These are phyloP conservation scores for Tryphoninae sp. DNA, from an alignment of 2,888 invertebrate genomes.

Conservation along the genomic window DNA sequence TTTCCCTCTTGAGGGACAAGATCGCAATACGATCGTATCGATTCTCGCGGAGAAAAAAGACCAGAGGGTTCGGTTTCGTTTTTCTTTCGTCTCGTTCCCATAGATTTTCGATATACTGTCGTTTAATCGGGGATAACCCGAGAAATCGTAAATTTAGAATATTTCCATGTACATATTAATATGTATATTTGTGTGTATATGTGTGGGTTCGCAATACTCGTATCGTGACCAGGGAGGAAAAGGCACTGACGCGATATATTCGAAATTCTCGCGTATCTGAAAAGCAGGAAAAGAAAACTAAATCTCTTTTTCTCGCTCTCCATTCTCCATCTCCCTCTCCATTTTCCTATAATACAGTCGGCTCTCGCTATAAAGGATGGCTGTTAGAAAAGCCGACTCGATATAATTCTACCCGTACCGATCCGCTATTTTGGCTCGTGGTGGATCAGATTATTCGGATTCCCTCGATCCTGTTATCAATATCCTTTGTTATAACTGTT, in stretches of 20 bases:
- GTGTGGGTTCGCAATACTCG: neutral
- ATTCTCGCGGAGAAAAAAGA: conserved; percentile 17
- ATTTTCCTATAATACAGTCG: conserved; percentile 50
- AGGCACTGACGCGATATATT: conserved; percentile 31
- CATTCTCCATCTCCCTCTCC: neutral
- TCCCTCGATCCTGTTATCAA: conserved; percentile 19
- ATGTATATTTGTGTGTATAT: neutral
- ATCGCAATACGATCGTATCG: conserved; percentile 31
- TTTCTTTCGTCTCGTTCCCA: neutral
- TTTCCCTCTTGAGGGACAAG: neutral
- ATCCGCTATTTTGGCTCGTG: conserved; percentile 18
- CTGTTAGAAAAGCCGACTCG: conserved; percentile 57
- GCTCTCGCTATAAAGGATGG: conserved; percentile 38
- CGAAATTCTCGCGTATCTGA: conserved; percentile 34
- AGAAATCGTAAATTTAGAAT: conserved; percentile 47
- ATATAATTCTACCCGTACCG: conserved; percentile 41
- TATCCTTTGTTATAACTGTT: conserved; percentile 8
- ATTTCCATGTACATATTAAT: neutral
- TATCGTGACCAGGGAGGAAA: conserved; percentile 34
- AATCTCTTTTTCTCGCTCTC: neutral
- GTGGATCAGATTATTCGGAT: conserved; percentile 40
- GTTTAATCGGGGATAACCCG: conserved; percentile 38
- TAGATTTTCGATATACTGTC: conserved; percentile 13
- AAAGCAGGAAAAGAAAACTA: conserved; percentile 20
- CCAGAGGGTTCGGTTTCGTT: neutral